phyloP scores from a whole-genome alignment of 2,888 invertebrate genomes.

The Ophion obscuratus region DNA sequence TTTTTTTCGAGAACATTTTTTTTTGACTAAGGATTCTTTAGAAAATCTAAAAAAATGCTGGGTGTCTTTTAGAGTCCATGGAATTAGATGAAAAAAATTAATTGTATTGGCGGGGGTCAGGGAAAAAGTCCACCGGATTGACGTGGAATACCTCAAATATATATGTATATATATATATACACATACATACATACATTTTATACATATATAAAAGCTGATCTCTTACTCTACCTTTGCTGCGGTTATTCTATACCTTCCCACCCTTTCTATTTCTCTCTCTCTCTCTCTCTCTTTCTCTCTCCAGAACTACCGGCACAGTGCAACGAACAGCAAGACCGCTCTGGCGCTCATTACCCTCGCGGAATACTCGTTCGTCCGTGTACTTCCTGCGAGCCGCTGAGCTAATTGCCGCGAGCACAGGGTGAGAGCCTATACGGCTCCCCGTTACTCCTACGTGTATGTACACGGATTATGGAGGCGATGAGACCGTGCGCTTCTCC shows the following conservation, averaged over 20 bases:
- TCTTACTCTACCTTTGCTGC: slow-evolving; percentile 50
- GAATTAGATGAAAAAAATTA: too few relatives aligned
- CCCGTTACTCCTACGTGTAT: slow-evolving; percentile 74
- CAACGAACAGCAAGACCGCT: slow-evolving; percentile 41
- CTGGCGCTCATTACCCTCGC: slow-evolving; percentile 63
- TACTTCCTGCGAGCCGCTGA: slow-evolving; percentile 73
- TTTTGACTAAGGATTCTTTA: too few relatives aligned
- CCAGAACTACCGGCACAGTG: slow-evolving; percentile 39
- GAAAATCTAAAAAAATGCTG: too few relatives aligned
- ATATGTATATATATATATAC: too few relatives aligned
- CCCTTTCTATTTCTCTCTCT: slow-evolving; percentile 9
- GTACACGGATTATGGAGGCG: slow-evolving; percentile 76
- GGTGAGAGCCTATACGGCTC: slow-evolving; percentile 54
- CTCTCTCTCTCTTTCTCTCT: slow-evolving; percentile 15
- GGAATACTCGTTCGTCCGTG: slow-evolving; percentile 75
- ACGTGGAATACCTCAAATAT: too few relatives aligned
- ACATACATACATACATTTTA: too few relatives aligned
- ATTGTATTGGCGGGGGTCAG: too few relatives aligned
- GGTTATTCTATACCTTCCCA: slow-evolving; percentile 37
- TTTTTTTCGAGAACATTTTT: too few relatives aligned
- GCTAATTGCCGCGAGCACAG: slow-evolving; percentile 79
- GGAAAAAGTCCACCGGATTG: too few relatives aligned
- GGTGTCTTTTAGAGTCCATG: too few relatives aligned
- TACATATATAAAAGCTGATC: slow-evolving; percentile 26
- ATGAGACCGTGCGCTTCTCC: slow-evolving; percentile 49